Evolutionary conservation across 2,888 invertebrate genomes (phyloP), one percentile per base, ranked within the genome.

Genomic region (Lymantria monacha): DNA sequence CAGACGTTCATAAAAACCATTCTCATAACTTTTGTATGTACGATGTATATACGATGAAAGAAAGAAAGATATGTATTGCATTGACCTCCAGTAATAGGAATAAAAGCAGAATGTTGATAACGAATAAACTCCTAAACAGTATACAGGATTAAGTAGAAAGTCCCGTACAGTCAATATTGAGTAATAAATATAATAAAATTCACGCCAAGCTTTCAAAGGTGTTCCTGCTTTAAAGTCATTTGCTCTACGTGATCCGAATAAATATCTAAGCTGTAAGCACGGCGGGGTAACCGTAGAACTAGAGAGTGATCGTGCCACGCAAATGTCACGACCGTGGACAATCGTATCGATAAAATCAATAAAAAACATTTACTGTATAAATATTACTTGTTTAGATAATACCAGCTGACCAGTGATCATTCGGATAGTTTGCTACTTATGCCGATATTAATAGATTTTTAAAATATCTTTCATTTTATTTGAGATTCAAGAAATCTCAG

Each of bases 261-360:
- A 45, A 41, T 49, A 68, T 63, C 45, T 22, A 22, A 59, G 42
- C 38, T 15, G 13, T 30, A 41, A 54, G 47, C 38, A 54, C 36
- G 31, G 40, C 43, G 44, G 45, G 38, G 55, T 45, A n/a, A 45
- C 43, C 33, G 55, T 42, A 57, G 49, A 22, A 41, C 55, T 51
- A 56, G 44, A 50, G 43, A 54, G 58, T 54, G 57, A 56, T 63
- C 65, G 69, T 69, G 63, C 68, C 22, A 67, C 72, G 59, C 57
- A 51, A 44, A 53, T 59, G 75, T 84, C 85, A 87, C 86, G 87
- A 87, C 69, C 47, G 65, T 60, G 76, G 70, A 66, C 73, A 71
- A 64, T 85, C 85, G 85, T 85, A 85, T 72, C 63, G 69, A 70
- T 63, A 10, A 9, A 74, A 59, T 67, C 63, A 59, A 69, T 69